These are phyloP conservation scores for Manis crassicaudata DNA, from an alignment of 2,797 vertebrate genomes.

Conservation along the genomic window DNA sequence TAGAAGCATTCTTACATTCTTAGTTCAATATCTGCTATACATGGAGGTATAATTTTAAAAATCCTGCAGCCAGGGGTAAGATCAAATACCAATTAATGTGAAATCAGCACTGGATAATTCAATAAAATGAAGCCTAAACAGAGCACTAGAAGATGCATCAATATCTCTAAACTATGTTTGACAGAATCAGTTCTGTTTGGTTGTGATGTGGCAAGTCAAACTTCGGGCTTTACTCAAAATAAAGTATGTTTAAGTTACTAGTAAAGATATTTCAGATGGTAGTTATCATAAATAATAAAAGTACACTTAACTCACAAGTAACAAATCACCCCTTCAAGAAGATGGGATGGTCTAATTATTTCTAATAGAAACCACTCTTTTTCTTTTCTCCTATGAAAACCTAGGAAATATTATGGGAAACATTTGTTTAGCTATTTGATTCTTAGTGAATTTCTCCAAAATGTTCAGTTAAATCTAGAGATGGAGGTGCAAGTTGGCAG, in stretches of 20 bases:
- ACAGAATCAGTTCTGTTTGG: background rate
- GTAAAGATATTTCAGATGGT: background rate
- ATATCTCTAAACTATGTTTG: constrained; percentile 44
- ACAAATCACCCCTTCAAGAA: background rate
- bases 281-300: background rate
- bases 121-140: constrained; percentile 40
- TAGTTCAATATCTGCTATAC: constrained; percentile 57
- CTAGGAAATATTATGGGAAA: constrained; percentile 30
- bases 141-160: background rate
- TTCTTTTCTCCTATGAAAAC: constrained; percentile 23
- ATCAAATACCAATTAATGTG: constrained; percentile 49
- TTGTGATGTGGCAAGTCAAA: background rate
- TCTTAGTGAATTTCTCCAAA: constrained; percentile 32
- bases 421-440: constrained; percentile 14
- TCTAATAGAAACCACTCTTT: background rate
- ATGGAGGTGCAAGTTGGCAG: constrained; percentile 7
- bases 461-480: constrained; percentile 53
- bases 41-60: constrained; percentile 58
- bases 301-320: background rate
- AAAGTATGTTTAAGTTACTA: background rate
- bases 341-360: constrained; percentile 29
- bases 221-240: background rate
- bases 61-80: constrained; percentile 8
- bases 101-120: constrained; percentile 17
- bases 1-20: background rate